Base-by-base conservation (phyloP, 1,140 invertebrate genomes). In the Aphelinus atriplicis region DNA sequence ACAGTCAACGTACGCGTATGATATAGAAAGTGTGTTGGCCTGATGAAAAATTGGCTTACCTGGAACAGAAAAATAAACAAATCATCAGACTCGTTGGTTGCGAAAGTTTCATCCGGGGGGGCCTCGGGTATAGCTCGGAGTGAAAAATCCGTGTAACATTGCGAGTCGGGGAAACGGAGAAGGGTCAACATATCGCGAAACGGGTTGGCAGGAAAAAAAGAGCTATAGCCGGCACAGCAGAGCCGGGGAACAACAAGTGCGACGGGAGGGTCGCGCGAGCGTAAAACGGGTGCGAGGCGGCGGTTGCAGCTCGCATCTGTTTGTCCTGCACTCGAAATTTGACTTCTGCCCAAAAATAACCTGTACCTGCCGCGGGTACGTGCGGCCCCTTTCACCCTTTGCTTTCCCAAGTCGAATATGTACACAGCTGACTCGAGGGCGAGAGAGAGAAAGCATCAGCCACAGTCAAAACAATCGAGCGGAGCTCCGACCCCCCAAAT, bases 301-400 rank as follows among this genome's bases (percentile, higher is more conserved):
- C 43, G 7, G 42, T 7, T 45, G 10, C 9, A n/a, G 71, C 55
- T 46, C 69, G 71, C 63, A 68, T 80, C 77, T 85, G 79, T 85
- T 85, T 84, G 81, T 78, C 57, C 75, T 80, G 78, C 83, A 84
- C 83, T 85, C 79, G 67, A 84, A 82, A 83, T 83, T 84, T 82
- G 84, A 85, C 84, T 85, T 83, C 79, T 80, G 78, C 78, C 83
- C 79, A 84, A 85, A 85, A 84, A 84, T 82, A 83, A 80, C 77
- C 73, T 75, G 77, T 62, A 72, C 55, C 66, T 68, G 64, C 42
- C 43, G 66, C 55, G 47, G n/a, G 1, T 3, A 7, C 60, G 48
- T 53, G 43, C 53, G 58, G 74, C 75, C 80, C 76, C 79, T 81
- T 80, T 77, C 61, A 78, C 65, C 70, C 67, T 66, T 53, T 63